A percentile compares a stretch with the other conserved stretches of the same genome.
Conservation (phyloP, 2,113 vertebrate species). For the Hymenochirus boettgeri region DNA sequence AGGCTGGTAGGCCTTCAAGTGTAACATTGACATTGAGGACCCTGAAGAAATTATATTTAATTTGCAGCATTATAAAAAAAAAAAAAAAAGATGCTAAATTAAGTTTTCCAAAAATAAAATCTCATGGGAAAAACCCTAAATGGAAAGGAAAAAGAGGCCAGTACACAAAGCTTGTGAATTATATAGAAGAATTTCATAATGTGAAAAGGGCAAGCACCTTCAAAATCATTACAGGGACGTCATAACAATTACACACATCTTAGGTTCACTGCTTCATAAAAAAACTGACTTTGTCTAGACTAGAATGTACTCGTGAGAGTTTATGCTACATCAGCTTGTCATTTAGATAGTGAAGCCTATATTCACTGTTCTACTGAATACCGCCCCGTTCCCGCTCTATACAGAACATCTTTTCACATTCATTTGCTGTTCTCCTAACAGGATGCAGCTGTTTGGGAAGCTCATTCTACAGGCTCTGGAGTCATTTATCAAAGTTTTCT, state of each 20-base stretch:
- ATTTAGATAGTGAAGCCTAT: not conserved
- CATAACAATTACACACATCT: not conserved
- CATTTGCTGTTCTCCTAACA: constrained; percentile 20
- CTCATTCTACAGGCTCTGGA: constrained; percentile 17
- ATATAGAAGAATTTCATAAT: too few species aligned
- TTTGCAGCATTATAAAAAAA: too few species aligned
- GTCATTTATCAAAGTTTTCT: constrained; percentile 34
- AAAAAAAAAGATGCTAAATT: too few species aligned
- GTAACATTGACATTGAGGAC: too few species aligned
- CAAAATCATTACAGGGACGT: not conserved
- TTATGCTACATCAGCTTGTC: not conserved
- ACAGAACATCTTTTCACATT: constrained; percentile 28
- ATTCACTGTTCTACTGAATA: not conserved
- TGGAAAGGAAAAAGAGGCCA: too few species aligned
- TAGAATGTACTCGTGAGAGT: not conserved
- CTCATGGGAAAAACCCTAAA: too few species aligned
- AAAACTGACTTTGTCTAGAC: not conserved
- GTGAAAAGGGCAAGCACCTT: too few species aligned
- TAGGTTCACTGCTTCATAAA: not conserved
- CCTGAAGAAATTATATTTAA: too few species aligned
- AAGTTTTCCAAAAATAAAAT: too few species aligned
- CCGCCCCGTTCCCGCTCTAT: not conserved
- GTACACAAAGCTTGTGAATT: too few species aligned
- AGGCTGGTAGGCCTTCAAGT: too few species aligned
- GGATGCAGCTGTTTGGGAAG: constrained; percentile 40